Percentiles rank a stretch among this genome's conserved stretches.
These are phyloP conservation scores for Aethina tumida DNA, from an alignment of 1,140 invertebrate species.

Conservation along the genomic window DNA sequence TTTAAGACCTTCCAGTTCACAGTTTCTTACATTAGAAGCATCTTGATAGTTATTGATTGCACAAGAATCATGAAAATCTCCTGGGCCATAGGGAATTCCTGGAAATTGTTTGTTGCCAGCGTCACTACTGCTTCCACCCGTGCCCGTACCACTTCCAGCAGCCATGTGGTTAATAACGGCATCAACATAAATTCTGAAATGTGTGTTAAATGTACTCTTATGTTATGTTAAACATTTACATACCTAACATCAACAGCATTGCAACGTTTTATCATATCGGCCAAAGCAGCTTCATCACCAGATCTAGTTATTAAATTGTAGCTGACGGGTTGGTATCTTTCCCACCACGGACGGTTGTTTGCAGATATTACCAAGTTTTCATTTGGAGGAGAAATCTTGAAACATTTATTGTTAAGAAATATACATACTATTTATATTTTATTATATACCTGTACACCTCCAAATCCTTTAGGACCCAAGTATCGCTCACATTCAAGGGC, in stretches of 20 bases:
- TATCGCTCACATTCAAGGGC: conserved; percentile 74
- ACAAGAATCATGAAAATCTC: conserved; percentile 49
- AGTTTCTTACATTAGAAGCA: conserved; percentile 55
- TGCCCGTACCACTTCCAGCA: conserved; percentile 42
- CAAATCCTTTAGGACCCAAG: conserved; percentile 65
- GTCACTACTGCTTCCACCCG: conserved; percentile 46
- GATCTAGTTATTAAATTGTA: conserved; percentile 68
- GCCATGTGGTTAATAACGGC: conserved; percentile 84
- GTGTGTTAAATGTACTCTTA: neutral
- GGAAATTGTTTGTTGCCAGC: conserved; percentile 42
- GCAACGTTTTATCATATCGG: conserved; percentile 49
- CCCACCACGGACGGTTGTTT: conserved; percentile 59
- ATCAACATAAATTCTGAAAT: conserved; percentile 69
- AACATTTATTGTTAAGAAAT: conserved; percentile 1
- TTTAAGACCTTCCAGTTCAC: conserved; percentile 58
- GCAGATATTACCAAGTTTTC: conserved; percentile 40
- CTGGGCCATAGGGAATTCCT: conserved; percentile 42
- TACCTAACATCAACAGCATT: conserved; percentile 23
- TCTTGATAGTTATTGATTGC: conserved; percentile 38
- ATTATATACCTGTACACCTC: conserved; percentile 55
- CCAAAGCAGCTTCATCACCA: conserved; percentile 58
- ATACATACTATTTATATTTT: neutral
- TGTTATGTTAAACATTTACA: conserved; percentile 9
- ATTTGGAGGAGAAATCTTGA: conserved; percentile 45
- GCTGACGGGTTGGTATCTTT: conserved; percentile 81